A percentile compares a stretch with the other conserved stretches of the same genome.
These are phyloP conservation scores for Polyommatus iphigenia DNA, from an alignment of 2,888 invertebrate species.

Conservation along the genomic window DNA sequence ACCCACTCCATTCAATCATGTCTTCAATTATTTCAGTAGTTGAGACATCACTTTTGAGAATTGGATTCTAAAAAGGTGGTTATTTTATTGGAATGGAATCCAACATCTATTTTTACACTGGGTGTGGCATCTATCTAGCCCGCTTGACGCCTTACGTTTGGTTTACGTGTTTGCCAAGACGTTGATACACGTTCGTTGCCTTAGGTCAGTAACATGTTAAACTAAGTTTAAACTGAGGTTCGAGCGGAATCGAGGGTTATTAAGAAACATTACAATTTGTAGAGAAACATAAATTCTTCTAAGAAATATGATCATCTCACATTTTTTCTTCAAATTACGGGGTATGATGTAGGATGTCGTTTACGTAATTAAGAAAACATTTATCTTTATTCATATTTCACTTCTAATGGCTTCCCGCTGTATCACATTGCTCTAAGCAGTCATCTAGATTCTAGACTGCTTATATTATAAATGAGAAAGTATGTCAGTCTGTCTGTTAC, in stretches of 20 bases:
- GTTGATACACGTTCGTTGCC: not conserved
- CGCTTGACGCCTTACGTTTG: not conserved
- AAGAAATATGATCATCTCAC: not conserved
- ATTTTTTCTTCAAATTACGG: conserved; percentile 29
- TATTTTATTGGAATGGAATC: not conserved
- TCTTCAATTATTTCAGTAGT: not conserved
- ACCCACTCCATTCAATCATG: no score
- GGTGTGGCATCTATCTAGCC: not conserved
- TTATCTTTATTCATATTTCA: conserved; percentile 5
- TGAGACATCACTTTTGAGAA: not conserved
- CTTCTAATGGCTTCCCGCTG: not conserved
- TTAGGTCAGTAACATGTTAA: conserved; percentile 5
- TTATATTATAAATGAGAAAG: no score
- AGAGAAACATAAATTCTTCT: not conserved
- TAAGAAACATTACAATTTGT: not conserved
- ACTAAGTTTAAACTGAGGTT: not conserved
- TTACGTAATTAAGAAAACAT: conserved; percentile 21
- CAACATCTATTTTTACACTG: not conserved
- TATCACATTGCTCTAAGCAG: not conserved
- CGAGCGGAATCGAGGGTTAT: no score
- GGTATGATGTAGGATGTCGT: conserved; percentile 20
- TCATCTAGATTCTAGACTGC: no score
- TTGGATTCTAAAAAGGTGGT: not conserved
- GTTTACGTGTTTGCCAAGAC: conserved; percentile 2
- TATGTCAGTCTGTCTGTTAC: no score